Base-by-base conservation (phyloP, 2,797 vertebrate genomes). In the Coendou prehensilis region DNA sequence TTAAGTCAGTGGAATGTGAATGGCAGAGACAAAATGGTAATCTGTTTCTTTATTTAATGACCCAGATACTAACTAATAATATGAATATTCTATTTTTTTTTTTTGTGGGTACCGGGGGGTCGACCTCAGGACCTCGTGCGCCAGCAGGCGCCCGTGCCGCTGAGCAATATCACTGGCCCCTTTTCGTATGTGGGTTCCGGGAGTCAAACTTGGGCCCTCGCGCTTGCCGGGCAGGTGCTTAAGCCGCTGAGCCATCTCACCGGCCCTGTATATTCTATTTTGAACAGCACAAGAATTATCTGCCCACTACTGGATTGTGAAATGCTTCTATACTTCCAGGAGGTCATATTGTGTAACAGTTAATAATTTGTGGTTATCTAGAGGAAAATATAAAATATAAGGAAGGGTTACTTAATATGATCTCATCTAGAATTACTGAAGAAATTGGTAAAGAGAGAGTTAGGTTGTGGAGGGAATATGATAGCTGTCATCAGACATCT, bases 1-100 rank as follows among this genome's bases (percentile, higher is more conserved):
- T 82, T 56, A 76, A 84, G 18, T 73, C 30, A 92, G 13, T 67
- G 37, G 26, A 91, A 56, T 84, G 52, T 95, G 18, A 95, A 83
- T 76, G 30, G 23, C 6, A 92, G 14, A 93, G 41, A 54, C 30
- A 88, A 80, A 94, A 47, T 52, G 2, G 59, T 37, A 95, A 89
- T 73, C 67, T 15, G 80, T 56, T 64, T 89, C 15, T 95, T 89
- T 89, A 47, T 61, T 92, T 89, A 37, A 59, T 89, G 22, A 9
- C 3, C 2, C 4, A 33, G 14, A 37, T 80, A 59, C 6, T 56
- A 52, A 87, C 6, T 23, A 50, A 6, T 59, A 56, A 54, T 50
- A 61, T 26, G 5, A 71, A 37, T 41, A 80, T 23, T 22, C n/a
- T 84, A 6, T 69, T 89, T 89, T n/a, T n/a, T n/a, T n/a, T n/a